Base-by-base conservation (phyloP, 2,797 vertebrate species). In the Chanos chanos region DNA sequence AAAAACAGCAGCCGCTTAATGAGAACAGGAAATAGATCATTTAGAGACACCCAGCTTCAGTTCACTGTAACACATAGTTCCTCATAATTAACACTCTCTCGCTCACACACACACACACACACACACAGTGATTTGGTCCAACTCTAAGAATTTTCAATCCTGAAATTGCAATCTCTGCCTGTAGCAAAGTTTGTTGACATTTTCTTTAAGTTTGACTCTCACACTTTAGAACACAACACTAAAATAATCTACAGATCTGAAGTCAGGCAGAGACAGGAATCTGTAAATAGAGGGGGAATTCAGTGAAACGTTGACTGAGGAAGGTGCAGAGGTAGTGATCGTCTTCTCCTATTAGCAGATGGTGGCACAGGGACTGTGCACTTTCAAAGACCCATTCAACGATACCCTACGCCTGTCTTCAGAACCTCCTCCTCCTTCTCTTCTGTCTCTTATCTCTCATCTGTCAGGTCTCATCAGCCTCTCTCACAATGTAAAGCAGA, bases 361-460 rank as follows among this genome's bases (percentile, higher is more conserved):
- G 76, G 61, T 76, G 54, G 77, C 64, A 40, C 37, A 1, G 41
- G 65, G 70, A 82, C 80, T 79, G 74, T 77, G 66, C 68, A 64
- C 45, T 68, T 62, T 66, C 66, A 72, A 77, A 77, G 51, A 72
- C 45, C 43, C 40, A 63, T 84, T 85, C 71, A 82, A 77, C 72
- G 64, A 82, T 75, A 77, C 64, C 72, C 78, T 68, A 74, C 21
- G 73, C 74, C 82, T 77, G 76, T 80, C 83, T 84, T 81, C 71
- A 61, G 40, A 68, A 43, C 53, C 71, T 72, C 67, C 64, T 80
- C 68, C 77, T 74, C 72, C 64, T 80, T 68, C 77, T 74, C 66
- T 64, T 36, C 37, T 81, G 73, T 47, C 67, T 74, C 68, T 85
- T 89, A 88, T 89, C 87, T 78, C 55, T 81, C 73, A 78, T 80